Percentiles rank a stretch among this genome's conserved stretches.
These are phyloP conservation scores for Brachypteracias leptosomus DNA, from an alignment of 2,113 vertebrate species.

Conservation along the genomic window DNA sequence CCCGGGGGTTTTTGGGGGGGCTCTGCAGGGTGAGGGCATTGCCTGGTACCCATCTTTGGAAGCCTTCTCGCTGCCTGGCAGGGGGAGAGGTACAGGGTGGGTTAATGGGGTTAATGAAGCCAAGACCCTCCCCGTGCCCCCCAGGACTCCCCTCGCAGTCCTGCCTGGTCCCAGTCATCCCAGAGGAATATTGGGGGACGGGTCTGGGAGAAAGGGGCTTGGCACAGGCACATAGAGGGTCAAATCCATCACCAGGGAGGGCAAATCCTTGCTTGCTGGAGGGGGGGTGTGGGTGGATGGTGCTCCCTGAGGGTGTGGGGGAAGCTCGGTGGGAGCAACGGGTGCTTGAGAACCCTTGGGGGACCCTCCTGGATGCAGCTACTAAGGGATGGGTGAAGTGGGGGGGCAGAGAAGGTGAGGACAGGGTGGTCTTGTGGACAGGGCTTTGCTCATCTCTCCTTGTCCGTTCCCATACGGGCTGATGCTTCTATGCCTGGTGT, in stretches of 20 bases:
- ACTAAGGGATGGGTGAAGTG: not conserved
- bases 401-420: not conserved
- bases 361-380: not conserved
- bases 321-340: not conserved
- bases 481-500: fast-evolving
- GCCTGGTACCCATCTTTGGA: conserved; percentile 78
- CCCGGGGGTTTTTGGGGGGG: conserved; percentile 67
- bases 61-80: conserved; percentile 79
- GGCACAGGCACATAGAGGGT: fast-evolving
- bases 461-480: fast-evolving
- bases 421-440: fast-evolving
- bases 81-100: conserved; percentile 9
- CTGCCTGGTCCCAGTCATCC: not conserved
- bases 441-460: not conserved
- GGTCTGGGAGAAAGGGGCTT: not conserved
- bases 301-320: not conserved
- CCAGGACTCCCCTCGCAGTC: not conserved
- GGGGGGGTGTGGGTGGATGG: not conserved
- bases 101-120: not conserved
- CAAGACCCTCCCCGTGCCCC: fast-evolving
- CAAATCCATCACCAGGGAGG: not conserved
- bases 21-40: conserved; percentile 74
- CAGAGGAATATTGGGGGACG: fast-evolving
- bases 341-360: not conserved
- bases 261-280: fast-evolving